phyloP scores from a whole-genome alignment of 2,888 invertebrate species.

The Spodoptera exigua region DNA sequence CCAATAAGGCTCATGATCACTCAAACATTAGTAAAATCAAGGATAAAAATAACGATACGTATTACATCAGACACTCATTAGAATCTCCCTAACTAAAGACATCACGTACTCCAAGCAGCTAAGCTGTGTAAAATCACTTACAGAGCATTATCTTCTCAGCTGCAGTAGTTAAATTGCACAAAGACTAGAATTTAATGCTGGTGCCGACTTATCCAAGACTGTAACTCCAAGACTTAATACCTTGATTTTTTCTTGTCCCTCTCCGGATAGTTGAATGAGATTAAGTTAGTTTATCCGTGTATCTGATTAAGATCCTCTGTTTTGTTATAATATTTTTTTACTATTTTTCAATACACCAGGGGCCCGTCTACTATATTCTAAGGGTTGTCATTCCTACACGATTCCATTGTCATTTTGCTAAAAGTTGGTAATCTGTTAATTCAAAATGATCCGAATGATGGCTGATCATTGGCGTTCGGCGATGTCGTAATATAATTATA shows the following conservation, averaged over 20 bases:
- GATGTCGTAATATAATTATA: too few relatives aligned
- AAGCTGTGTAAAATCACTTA: constrained; percentile 68
- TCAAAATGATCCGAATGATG: too few relatives aligned
- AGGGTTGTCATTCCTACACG: too few relatives aligned
- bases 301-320: constrained; percentile 19
- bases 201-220: constrained; percentile 68
- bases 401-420: too few relatives aligned
- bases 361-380: too few relatives aligned
- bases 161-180: constrained; percentile 80
- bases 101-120: constrained; percentile 51
- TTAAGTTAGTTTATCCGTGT: constrained; percentile 37
- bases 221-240: constrained; percentile 69
- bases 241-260: constrained; percentile 58
- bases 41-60: not conserved
- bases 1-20: too few relatives aligned
- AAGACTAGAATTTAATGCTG: constrained; percentile 78
- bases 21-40: too few relatives aligned
- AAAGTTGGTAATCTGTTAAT: too few relatives aligned
- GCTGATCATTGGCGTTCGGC: too few relatives aligned
- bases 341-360: too few relatives aligned
- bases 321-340: constrained; percentile 4
- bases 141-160: constrained; percentile 68
- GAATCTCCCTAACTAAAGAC: constrained; percentile 7
- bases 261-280: constrained; percentile 44
- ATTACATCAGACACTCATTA: not conserved